These are phyloP conservation scores for Bradypodion pumilum DNA, from an alignment of 2,797 vertebrate genomes.

Conservation along the genomic window DNA sequence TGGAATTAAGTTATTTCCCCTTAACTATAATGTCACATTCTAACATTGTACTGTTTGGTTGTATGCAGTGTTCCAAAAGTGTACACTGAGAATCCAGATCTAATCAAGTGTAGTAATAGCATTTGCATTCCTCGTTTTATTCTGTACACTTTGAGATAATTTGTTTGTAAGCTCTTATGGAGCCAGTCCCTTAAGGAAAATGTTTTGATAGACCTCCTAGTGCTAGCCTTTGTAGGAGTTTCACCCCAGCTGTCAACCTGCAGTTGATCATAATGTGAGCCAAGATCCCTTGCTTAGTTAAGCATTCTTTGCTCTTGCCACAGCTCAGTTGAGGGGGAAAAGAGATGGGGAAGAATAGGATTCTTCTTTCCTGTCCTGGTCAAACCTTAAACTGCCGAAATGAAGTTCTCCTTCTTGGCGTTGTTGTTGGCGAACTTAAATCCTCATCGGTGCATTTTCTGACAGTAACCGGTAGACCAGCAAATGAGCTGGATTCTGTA, in stretches of 20 bases:
- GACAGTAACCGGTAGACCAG: no score
- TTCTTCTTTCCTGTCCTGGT: no score
- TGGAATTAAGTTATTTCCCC: neutral
- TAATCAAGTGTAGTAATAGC: neutral
- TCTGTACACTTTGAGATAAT: neutral
- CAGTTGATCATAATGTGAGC: neutral
- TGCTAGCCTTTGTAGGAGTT: neutral
- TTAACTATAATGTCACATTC: neutral
- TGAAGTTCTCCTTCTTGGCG: no score
- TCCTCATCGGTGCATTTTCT: no score
- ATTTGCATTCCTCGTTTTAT: neutral
- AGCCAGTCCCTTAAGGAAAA: neutral
- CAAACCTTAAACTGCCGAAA: no score
- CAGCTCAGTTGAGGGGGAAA: neutral
- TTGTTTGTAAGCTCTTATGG: neutral
- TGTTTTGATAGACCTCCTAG: neutral
- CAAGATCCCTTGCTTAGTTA: neutral
- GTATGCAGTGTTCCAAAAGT: neutral
- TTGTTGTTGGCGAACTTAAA: no score
- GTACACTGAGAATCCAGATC: neutral
- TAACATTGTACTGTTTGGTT: neutral
- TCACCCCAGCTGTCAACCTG: neutral
- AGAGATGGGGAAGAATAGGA: neutral
- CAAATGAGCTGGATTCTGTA: no score
- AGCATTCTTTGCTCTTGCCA: neutral